Evolutionary conservation across 2,113 vertebrate species (phyloP), one percentile per base, ranked within the genome.

Genomic region (Cyanocitta stelleri): DNA sequence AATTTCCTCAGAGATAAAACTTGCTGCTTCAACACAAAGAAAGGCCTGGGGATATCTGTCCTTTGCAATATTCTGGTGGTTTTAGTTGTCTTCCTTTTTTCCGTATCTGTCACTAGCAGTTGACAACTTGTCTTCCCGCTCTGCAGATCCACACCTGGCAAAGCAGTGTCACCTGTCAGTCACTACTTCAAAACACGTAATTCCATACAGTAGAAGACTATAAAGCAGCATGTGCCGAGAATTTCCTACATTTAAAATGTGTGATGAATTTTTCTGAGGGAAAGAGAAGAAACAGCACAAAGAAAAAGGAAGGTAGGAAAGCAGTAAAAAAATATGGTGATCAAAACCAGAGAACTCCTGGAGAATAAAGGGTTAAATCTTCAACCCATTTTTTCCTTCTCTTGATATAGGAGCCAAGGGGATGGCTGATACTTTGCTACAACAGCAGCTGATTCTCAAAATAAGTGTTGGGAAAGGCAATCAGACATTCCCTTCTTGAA

Each of bases 361-460:
- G 23, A 67, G 37, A 85, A 86, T 7, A 79, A 67, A 69, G 21
- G 3, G 37, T 93, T 87, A 97, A 88, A 46, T 78, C 63, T 66
- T 39, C 49, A 69, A 56, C 3, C 3, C 17, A 10, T 69, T 87
- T 90, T 85, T 69, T 59, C 22, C 20, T 89, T 76, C 16, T 69
- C 10, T 90, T 85, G 68, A 41, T 87, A 59, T 27, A 92, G 68
- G 9, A 85, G 32, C 39, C 35, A 80, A 80, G 30, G 11, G 3
- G 7, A 51, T 77, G 75, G 32, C 39, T 89, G 74, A 76, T 58
- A 87, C 37, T 93, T 86, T 84, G 61, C 61, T 88, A 59, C 30
- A 93, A 69, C 46, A 81, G 64, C 76, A 96, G 61, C 64, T 96
- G 96, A 72, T 85, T 68, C 64, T 87, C 83, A 78, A 87, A 90